These are phyloP conservation scores for Phragmatobia fuliginosa DNA, from an alignment of 2,888 invertebrate species.

Conservation along the genomic window DNA sequence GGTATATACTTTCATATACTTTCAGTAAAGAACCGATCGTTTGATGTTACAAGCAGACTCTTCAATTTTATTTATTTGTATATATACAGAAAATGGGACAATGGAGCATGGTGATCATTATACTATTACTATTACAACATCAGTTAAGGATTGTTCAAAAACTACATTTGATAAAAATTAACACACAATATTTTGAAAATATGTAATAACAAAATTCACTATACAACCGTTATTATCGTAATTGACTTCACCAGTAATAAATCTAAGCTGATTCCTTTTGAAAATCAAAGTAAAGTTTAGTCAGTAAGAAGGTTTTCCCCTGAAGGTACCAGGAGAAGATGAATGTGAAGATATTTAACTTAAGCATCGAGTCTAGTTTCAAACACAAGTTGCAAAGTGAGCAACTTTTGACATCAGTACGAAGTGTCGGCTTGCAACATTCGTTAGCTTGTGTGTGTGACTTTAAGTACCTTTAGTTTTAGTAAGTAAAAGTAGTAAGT, in stretches of 20 bases:
- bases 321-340: constrained; percentile 13
- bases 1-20: no score
- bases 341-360: constrained; percentile 14
- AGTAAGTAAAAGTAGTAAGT: no score
- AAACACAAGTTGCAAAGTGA: constrained; percentile 4
- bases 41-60: no score
- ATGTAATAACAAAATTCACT: not conserved
- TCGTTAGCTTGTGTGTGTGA: constrained; percentile 20
- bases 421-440: constrained; percentile 15
- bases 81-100: no score
- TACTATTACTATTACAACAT: no score
- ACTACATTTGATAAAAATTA: not conserved
- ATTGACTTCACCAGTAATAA: not conserved
- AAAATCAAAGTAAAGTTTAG: not conserved
- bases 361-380: constrained; percentile 12
- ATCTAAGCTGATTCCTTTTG: constrained; percentile 8
- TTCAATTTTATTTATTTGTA: no score
- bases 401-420: constrained; percentile 28
- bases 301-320: not conserved
- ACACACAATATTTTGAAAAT: no score
- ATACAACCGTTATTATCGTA: not conserved
- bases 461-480: not conserved
- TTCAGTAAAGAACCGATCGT: no score
- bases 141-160: not conserved
- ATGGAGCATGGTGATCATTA: no score